These are phyloP conservation scores for Urosaurus nigricauda DNA, from an alignment of 2,797 vertebrate species.

Conservation along the genomic window DNA sequence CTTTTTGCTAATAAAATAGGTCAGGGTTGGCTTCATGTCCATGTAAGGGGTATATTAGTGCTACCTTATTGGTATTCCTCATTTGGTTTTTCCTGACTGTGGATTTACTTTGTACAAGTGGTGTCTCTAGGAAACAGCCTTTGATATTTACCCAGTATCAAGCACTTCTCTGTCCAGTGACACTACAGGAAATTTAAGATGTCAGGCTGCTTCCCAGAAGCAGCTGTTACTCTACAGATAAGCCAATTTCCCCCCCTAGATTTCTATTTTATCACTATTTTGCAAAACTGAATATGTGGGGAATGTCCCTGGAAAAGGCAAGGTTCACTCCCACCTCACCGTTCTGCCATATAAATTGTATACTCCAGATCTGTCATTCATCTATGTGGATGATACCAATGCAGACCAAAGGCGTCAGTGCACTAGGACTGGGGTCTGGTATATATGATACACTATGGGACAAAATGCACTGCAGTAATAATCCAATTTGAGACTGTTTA, in stretches of 20 bases:
- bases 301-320: not conserved
- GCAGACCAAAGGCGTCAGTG: not conserved
- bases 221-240: not conserved
- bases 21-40: too few species aligned
- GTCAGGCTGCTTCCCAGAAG: not conserved
- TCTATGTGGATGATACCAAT: not conserved
- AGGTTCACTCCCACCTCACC: not conserved
- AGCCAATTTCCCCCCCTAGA: not conserved
- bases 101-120: too few species aligned
- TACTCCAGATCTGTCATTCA: not conserved
- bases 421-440: not conserved
- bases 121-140: too few species aligned
- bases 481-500: too few species aligned
- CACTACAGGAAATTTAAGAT: not conserved
- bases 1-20: too few species aligned
- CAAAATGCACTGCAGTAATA: too few species aligned
- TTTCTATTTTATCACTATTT: not conserved
- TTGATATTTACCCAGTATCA: too few species aligned
- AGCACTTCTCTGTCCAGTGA: too few species aligned
- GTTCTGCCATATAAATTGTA: not conserved
- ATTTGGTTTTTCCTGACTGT: too few species aligned
- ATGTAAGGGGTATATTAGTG: too few species aligned
- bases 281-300: not conserved
- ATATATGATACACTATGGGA: too few species aligned
- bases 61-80: too few species aligned